Evolutionary conservation across 1,140 invertebrate species (phyloP).

Genomic region (Tetramorium alpestre): DNA sequence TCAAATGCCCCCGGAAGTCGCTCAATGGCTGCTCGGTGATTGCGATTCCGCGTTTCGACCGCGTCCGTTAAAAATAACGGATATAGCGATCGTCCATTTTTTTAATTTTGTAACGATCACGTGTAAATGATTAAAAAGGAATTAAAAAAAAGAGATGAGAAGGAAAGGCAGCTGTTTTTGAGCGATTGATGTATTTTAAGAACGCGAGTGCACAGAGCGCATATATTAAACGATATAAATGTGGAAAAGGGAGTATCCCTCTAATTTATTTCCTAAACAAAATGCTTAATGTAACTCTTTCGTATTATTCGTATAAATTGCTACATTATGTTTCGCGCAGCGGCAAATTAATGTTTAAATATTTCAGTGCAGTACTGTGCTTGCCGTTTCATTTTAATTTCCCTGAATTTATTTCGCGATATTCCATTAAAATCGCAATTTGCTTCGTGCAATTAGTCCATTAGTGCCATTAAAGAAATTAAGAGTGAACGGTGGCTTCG

Average conservation of each 20-base stretch:
- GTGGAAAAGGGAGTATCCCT: neutral
- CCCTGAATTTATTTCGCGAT: neutral
- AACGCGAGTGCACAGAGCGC: neutral
- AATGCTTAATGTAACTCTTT: constrained; percentile 8
- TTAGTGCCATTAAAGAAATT: constrained; percentile 30
- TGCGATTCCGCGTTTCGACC: constrained; percentile 19
- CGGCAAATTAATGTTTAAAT: constrained; percentile 36
- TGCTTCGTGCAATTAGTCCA: constrained; percentile 7
- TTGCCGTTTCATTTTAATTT: constrained; percentile 27
- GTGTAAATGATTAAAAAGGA: neutral
- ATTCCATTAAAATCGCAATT: constrained; percentile 28
- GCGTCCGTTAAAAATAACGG: constrained; percentile 34
- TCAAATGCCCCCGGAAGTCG: constrained; percentile 40
- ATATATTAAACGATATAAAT: neutral
- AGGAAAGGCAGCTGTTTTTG: neutral
- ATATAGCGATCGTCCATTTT: neutral
- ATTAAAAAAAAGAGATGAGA: too few species aligned
- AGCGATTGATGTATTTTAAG: neutral
- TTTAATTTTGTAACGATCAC: constrained; percentile 19
- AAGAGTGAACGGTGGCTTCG: neutral
- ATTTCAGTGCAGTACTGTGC: neutral
- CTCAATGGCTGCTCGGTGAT: constrained; percentile 24
- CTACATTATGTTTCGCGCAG: neutral
- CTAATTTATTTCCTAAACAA: constrained; percentile 1
- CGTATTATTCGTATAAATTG: constrained; percentile 6